Evolutionary conservation across 2,797 vertebrate species (phyloP), one percentile per base, ranked within the genome.

Genomic region (Spinus pinus): DNA sequence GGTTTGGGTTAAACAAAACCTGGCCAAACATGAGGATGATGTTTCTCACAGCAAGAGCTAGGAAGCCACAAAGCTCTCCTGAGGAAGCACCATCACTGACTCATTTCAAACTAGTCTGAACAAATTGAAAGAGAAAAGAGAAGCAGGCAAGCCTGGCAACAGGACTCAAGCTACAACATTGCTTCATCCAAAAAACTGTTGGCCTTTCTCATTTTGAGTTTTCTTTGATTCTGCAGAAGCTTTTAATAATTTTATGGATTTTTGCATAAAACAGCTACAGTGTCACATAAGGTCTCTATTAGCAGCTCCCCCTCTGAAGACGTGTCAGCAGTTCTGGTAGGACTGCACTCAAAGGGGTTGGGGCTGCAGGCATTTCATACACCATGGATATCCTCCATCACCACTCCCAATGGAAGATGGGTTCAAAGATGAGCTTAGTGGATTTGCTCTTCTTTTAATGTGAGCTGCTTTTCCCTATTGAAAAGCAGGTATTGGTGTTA

Each of bases 241-340:
- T 95, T 95, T 97, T 91, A 96, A 96, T 93, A 97, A 95, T 86
- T 97, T 92, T 95, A 95, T 86, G 69, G 62, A 86, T 85, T 90
- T 95, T 94, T 97, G 86, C 91, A 95, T 95, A 67, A 94, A 95
- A 85, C 51, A 75, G 65, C 62, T 84, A 88, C 66, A 77, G 73
- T 70, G 81, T 95, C 89, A 81, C 89, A 84, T 94, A 95, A 96
- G 92, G 69, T 94, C 91, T 91, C 61, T 65, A 83, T 95, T 92
- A 95, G 51, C 86, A 92, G 72, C 75, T 89, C 54, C 41, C 71
- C 25, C 35, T 89, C 86, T 81, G 84, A 96, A 91, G 69, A 92
- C 4, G 2, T 86, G 92, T 95, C 86, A 86, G 75, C 77, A 83
- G 33, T 87, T 88, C 84, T 54, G 62, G 51, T 28, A 46, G 17